Percentiles rank a stretch among this genome's conserved stretches.
These are phyloP conservation scores for Enhydra lutris DNA, from an alignment of 2,113 vertebrate species.

Conservation along the genomic window DNA sequence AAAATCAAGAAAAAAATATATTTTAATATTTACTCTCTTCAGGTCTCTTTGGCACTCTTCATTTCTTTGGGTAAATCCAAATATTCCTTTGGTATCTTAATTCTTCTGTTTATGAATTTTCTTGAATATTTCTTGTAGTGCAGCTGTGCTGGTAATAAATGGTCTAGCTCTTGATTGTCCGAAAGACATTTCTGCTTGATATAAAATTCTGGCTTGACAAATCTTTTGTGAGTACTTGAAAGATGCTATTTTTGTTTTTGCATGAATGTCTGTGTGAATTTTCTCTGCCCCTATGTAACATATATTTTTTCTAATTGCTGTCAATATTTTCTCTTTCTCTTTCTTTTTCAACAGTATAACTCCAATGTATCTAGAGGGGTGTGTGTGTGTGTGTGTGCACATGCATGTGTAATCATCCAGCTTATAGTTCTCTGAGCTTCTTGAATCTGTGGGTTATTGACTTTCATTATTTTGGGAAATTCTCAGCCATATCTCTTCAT, in stretches of 20 bases:
- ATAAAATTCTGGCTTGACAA: background rate
- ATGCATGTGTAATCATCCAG: background rate
- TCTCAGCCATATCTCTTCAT: background rate
- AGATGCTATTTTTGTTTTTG: background rate
- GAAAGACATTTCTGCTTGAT: background rate
- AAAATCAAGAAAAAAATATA: background rate
- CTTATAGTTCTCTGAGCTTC: background rate
- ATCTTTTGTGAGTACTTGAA: background rate
- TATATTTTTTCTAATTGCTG: background rate
- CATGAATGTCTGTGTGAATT: background rate
- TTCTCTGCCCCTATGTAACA: background rate
- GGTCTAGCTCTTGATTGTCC: background rate
- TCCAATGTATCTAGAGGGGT: background rate
- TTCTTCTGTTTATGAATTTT: background rate
- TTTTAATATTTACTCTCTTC: background rate
- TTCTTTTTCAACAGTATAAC: background rate
- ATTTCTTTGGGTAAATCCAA: background rate
- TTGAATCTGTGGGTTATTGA: background rate
- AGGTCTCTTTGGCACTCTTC: background rate
- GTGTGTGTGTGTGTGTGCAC: background rate
- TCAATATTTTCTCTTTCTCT: background rate
- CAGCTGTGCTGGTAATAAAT: background rate
- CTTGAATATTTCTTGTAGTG: background rate
- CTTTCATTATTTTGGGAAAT: background rate
- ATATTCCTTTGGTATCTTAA: background rate